Conservation (phyloP, 2,113 vertebrate species). For the Microcebus lehilahytsara region DNA sequence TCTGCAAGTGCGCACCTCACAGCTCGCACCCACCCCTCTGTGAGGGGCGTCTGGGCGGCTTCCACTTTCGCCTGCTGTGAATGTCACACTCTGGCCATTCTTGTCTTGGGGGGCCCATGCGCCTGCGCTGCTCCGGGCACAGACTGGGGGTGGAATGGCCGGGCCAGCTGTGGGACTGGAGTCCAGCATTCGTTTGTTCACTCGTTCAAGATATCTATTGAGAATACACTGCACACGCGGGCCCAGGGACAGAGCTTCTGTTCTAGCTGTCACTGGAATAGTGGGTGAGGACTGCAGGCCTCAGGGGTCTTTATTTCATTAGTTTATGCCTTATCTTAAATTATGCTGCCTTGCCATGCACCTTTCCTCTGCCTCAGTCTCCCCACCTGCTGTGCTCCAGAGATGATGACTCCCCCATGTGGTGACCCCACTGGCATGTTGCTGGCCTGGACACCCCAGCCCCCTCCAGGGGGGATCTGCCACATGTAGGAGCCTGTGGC, state of each 20-base stretch:
- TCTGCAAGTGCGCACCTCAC: background rate
- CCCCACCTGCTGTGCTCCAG: no score
- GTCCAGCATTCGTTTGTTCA: fast-evolving
- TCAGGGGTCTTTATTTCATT: no score
- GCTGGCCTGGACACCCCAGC: background rate
- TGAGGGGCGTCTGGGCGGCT: background rate
- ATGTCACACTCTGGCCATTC: background rate
- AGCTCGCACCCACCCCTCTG: background rate
- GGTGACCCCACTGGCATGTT: background rate
- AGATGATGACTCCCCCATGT: fast-evolving
- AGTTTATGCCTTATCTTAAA: no score
- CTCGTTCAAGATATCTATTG: background rate
- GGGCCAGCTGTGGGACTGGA: fast-evolving
- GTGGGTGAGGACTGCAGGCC: fast-evolving
- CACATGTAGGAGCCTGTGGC: background rate
- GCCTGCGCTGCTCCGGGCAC: background rate
- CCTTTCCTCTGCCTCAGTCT: background rate
- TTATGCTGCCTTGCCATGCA: fast-evolving
- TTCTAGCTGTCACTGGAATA: background rate
- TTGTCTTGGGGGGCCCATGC: background rate
- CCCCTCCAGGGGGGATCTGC: background rate
- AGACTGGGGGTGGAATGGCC: background rate
- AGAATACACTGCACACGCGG: fast-evolving
- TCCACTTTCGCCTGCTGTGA: background rate
- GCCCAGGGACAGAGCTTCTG: background rate